Percentiles rank a stretch among this genome's conserved stretches.
phyloP scores from a whole-genome alignment of 2,888 invertebrate genomes.

The Drosophila paracracens region DNA sequence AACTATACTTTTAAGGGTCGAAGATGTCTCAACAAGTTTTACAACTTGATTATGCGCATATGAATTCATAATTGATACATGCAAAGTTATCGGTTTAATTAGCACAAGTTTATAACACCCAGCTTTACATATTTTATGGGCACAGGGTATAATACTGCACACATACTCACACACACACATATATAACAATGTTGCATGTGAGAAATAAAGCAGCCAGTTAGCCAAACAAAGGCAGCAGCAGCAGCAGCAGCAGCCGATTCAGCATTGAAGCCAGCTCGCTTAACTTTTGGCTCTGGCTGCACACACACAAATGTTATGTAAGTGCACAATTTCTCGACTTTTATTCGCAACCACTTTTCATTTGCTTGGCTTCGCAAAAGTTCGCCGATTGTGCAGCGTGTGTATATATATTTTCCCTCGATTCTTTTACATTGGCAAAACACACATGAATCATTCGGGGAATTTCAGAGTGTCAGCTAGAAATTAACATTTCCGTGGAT shows the following conservation, averaged over 20 bases:
- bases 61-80: neutral
- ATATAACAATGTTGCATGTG: conserved; percentile 44
- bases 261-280: conserved; percentile 48
- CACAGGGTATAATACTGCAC: conserved; percentile 21
- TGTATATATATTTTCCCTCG: neutral
- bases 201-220: conserved; percentile 42
- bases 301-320: conserved; percentile 49
- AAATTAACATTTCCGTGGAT: conserved; percentile 33
- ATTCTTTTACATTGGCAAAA: conserved; percentile 1
- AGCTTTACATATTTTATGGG: neutral
- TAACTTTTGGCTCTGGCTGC: conserved; percentile 32
- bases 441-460: conserved; percentile 56
- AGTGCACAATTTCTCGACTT: conserved; percentile 49
- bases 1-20: neutral
- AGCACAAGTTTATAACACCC: neutral
- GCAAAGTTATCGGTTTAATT: neutral
- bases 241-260: conserved; percentile 14
- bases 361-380: conserved; percentile 60
- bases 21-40: neutral
- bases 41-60: neutral
- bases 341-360: conserved; percentile 22
- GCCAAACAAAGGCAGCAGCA: conserved; percentile 48
- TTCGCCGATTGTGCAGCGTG: conserved; percentile 31
- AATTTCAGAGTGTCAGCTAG: conserved; percentile 20
- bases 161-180: neutral